Conservation (phyloP, 2,797 vertebrate species). For the Lacerta agilis region DNA sequence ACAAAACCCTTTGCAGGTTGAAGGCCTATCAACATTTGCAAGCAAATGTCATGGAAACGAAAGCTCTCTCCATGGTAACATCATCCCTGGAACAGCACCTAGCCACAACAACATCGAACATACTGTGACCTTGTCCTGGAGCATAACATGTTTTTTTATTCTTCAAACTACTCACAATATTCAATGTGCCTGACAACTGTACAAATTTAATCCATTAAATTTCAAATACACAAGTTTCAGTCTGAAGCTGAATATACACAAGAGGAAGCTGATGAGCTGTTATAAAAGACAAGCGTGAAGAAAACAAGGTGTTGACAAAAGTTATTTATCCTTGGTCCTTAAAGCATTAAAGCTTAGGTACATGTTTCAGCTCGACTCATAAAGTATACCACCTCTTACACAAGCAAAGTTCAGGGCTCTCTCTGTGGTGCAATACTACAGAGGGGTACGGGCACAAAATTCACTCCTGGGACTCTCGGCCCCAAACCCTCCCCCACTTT, state of each 20-base stretch:
- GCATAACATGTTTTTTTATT: conserved; percentile 66
- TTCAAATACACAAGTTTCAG: conserved; percentile 65
- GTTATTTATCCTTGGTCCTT: conserved; percentile 23
- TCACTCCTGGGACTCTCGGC: too few species aligned
- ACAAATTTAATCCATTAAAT: conserved; percentile 70
- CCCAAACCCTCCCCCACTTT: not conserved
- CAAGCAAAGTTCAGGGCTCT: not conserved
- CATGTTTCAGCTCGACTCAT: not conserved
- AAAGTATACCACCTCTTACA: not conserved
- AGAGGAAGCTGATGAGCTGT: conserved; percentile 59
- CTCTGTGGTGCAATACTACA: not conserved
- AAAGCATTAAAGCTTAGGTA: conserved; percentile 29
- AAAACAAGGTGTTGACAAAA: conserved; percentile 38
- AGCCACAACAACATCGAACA: conserved; percentile 69
- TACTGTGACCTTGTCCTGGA: conserved; percentile 68
- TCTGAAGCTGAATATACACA: conserved; percentile 53
- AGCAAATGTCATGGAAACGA: conserved; percentile 84
- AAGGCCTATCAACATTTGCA: conserved; percentile 75
- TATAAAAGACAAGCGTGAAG: conserved; percentile 50
- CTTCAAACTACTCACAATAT: conserved; percentile 67
- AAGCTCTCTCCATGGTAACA: conserved; percentile 82
- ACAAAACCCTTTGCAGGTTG: conserved; percentile 68
- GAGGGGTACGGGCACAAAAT: not conserved
- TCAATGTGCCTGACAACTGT: conserved; percentile 47
- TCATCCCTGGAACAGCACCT: conserved; percentile 60